Base-by-base conservation (phyloP, 2,113 vertebrate species). In the Atractosteus spatula region DNA sequence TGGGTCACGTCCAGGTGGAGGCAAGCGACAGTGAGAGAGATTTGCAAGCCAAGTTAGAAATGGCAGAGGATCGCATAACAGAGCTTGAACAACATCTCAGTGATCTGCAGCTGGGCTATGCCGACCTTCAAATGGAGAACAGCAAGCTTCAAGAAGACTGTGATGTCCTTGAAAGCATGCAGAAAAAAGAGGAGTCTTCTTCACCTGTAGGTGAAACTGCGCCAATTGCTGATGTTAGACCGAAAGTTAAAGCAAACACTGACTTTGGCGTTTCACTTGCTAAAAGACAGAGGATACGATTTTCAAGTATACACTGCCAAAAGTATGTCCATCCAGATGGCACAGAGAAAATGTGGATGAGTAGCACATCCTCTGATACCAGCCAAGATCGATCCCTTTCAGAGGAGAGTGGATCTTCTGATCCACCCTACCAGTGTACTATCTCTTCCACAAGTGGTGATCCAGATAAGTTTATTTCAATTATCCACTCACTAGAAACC, bases 241-340 rank as follows among this genome's bases (percentile, higher is more conserved):
- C 75, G 41, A 89, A 85, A 55, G 76, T 76, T 3, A 86, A 87
- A 59, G 78, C 71, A 71, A 90, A 87, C 51, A 73, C 82, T 1
- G 92, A 95, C 41, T 73, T 85, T 7, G 94, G 90, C 66, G 79
- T 83, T 41, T 81, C 89, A 51, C 85, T 92, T 17, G 76, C 89
- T 56, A 97, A 97, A 80, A 93, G 92, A 71, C 96, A 94, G 83
- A 93, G 94, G 71, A 98, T 98, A 69, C 91, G 94, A 4, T 98
- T 98, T 83, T 95, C 96, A 0, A 96, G 82, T 12, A 98, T 98
- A 80, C 96, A 98, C 76, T 95, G 96, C 84, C 96, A 99, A 84
- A 96, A 93, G 75, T 97, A 97, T 45, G 84, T 90, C 2, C 91
- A 86, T 14, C 78, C 89, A 0, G 94, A 97, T 0, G 89, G 86